phyloP scores from a whole-genome alignment of 2,797 vertebrate genomes.

The Pogonophryne albipinna region DNA sequence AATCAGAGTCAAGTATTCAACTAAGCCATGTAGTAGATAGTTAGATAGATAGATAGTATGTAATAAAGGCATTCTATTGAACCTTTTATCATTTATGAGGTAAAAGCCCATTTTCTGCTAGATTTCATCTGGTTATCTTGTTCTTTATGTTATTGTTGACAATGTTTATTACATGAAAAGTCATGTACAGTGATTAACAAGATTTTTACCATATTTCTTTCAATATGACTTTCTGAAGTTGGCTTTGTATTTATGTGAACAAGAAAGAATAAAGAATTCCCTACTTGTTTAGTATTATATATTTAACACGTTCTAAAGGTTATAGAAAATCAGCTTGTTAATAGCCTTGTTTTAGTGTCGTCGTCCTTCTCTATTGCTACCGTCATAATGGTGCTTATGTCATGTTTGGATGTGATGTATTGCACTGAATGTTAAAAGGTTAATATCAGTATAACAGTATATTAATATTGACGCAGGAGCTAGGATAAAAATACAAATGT shows the following conservation, averaged over 20 bases:
- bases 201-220: too few relatives aligned
- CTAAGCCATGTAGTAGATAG: too few relatives aligned
- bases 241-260: neutral
- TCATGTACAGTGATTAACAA: too few relatives aligned
- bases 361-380: neutral
- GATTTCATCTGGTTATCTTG: too few relatives aligned
- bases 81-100: too few relatives aligned
- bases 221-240: too few relatives aligned
- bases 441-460: conserved; percentile 74
- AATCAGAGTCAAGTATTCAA: too few relatives aligned
- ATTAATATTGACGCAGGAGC: conserved; percentile 67
- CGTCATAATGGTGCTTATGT: conserved; percentile 42
- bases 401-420: conserved; percentile 51
- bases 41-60: too few relatives aligned
- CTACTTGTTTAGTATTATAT: neutral
- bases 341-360: neutral
- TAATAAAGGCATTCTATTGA: too few relatives aligned
- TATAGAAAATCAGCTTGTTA: conserved; percentile 2
- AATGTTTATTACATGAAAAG: too few relatives aligned
- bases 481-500: conserved; percentile 48
- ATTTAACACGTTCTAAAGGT: neutral
- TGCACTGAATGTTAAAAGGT: conserved; percentile 65
- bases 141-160: too few relatives aligned
- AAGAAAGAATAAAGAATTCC: neutral
- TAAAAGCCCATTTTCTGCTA: too few relatives aligned